phyloP scores from a whole-genome alignment of 1,140 invertebrate genomes.

The Heliothis subflexa region DNA sequence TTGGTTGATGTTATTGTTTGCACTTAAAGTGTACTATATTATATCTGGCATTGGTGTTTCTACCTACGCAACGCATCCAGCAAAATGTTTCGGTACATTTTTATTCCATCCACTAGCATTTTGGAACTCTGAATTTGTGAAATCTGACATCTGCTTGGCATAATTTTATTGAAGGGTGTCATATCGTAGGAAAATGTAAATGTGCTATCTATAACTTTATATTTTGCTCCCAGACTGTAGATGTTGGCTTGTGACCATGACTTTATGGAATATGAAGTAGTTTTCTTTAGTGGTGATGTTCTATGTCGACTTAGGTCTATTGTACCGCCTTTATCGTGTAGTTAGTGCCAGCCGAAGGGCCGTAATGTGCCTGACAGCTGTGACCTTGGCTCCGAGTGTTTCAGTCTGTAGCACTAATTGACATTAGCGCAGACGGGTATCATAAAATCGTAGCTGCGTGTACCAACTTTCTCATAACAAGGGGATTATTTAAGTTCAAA shows the following conservation, averaged over 20 bases:
- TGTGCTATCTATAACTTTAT: conserved; percentile 31
- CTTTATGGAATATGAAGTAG: conserved; percentile 13
- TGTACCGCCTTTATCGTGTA: conserved; percentile 36
- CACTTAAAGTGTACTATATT: not conserved
- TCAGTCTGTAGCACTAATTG: conserved; percentile 10
- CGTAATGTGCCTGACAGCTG: not conserved
- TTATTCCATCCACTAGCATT: not conserved
- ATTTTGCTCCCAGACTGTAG: conserved; percentile 18
- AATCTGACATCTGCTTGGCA: conserved; percentile 40
- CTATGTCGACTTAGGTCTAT: not conserved
- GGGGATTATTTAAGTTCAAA: no score
- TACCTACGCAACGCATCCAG: not conserved
- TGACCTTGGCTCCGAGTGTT: conserved; percentile 2
- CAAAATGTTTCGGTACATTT: conserved; percentile 6
- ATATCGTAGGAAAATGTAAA: conserved; percentile 39
- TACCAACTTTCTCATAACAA: no score
- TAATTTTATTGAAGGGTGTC: conserved; percentile 38
- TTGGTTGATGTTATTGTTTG: no score
- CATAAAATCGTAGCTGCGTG: not conserved
- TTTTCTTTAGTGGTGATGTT: conserved; percentile 31
- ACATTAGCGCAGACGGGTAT: not conserved
- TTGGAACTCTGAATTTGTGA: conserved; percentile 22
- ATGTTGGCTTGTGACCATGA: conserved; percentile 1
- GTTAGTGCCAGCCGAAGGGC: not conserved
- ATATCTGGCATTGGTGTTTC: no score